phyloP scores from a whole-genome alignment of 2,888 invertebrate species.

The Morpho deidamia region DNA sequence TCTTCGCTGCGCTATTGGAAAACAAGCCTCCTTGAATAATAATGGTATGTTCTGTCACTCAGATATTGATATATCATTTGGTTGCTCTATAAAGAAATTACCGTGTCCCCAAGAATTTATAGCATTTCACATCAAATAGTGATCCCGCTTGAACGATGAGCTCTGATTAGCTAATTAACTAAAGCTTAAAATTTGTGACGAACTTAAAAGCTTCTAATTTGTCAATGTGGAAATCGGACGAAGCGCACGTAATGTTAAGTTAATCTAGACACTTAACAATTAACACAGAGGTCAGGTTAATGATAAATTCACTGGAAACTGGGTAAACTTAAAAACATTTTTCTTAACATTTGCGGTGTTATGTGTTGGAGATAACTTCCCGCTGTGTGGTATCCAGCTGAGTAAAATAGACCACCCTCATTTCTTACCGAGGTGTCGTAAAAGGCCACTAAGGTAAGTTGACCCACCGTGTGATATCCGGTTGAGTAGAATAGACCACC shows the following conservation, averaged over 20 bases:
- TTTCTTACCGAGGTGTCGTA: no score
- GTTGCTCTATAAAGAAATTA: slow-evolving; percentile 4
- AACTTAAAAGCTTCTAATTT: neutral
- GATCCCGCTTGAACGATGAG: slow-evolving; percentile 6
- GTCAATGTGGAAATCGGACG: slow-evolving; percentile 2
- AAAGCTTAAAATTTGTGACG: slow-evolving; percentile 4
- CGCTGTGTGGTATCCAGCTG: no score
- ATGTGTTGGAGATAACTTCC: no score
- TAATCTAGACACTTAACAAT: neutral
- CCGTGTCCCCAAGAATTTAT: slow-evolving; percentile 6
- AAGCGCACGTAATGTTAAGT: neutral
- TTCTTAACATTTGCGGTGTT: no score
- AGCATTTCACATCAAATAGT: slow-evolving; percentile 2
- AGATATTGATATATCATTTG: slow-evolving; percentile 9
- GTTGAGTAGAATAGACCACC: no score
- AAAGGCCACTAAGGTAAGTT: no score
- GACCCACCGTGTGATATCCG: no score
- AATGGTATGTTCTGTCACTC: slow-evolving; percentile 3
- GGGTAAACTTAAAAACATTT: no score
- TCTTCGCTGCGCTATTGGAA: neutral
- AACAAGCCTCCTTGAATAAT: neutral
- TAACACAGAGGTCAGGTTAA: slow-evolving; percentile 2
- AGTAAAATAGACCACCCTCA: no score
- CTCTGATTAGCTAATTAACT: slow-evolving; percentile 7
- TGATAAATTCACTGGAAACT: neutral